Evolutionary conservation across 2,113 vertebrate genomes (phyloP), one percentile per base, ranked within the genome.

Genomic region (Hypanus sabinus): DNA sequence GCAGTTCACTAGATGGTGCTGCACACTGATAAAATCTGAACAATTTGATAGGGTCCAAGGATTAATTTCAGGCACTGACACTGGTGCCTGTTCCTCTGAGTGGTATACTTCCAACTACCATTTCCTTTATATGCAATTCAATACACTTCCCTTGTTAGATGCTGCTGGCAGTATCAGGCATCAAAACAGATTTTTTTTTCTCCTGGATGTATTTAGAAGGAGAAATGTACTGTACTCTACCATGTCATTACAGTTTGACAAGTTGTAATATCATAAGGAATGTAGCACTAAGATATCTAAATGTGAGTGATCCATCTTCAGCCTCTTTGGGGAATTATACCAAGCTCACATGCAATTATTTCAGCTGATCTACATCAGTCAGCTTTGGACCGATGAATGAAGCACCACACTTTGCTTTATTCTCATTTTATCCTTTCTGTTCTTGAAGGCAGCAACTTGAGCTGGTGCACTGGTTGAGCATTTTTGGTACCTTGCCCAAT

Each of bases 1-100:
- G 60, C 85, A 12, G 36, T 65, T 60, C 85, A 90, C 85, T 90
- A 90, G 85, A 90, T 90, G 85, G 85, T 90, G 85, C 85, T 90
- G 57, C 60, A 65, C 85, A 6, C 33, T 90, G 10, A 90, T 33
- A 65, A 90, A 65, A 65, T 65, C 65, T 14, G 30, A 33, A 8
- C 30, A 65, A 90, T 90, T 90, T 65, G 33, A 60, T 16, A 12
- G 33, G 14, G 60, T 65, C 85, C 33, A 65, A n/a, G 27, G 85
- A 90, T 65, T 90, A 65, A 33, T 65, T 33, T 90, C 85, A 65
- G 30, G 60, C 85, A 90, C 1, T 90, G 27, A 90, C 60, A 33
- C 30, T 65, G 30, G 60, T 65, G 85, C 5, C 14, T 73, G 27
- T 60, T 24, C 55, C 83, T 87, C 0, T 65, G n/a, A n/a, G 11